Evolutionary conservation across 2,113 vertebrate species (phyloP).

Genomic region (Tupaia chinensis): DNA sequence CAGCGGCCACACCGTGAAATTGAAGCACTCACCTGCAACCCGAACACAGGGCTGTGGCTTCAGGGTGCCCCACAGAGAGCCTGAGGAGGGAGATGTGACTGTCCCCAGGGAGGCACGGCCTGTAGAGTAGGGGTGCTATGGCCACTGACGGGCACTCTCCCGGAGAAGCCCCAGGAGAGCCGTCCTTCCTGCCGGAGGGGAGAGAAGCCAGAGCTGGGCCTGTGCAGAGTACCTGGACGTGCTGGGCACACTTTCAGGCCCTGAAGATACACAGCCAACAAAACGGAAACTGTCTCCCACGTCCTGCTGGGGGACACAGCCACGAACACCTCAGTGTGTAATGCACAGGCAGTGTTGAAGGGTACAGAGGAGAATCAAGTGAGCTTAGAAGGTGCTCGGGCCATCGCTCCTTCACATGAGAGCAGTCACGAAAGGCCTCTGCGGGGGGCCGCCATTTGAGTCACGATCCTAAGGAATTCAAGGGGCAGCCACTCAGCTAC

Average conservation of each 20-base stretch:
- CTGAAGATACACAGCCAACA: background rate
- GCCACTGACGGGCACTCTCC: background rate
- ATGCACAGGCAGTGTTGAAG: background rate
- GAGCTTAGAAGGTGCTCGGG: background rate
- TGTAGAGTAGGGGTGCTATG: background rate
- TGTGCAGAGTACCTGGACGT: background rate
- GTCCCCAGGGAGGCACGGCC: background rate
- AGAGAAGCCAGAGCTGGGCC: background rate
- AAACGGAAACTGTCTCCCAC: background rate
- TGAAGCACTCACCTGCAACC: background rate
- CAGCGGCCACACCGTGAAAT: background rate
- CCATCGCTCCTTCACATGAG: background rate
- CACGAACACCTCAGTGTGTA: background rate
- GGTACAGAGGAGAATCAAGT: background rate
- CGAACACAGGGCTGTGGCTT: background rate
- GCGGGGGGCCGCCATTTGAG: background rate
- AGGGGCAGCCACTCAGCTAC: background rate
- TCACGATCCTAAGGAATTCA: background rate
- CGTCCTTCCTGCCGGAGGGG: background rate
- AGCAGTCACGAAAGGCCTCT: background rate
- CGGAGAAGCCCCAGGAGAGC: background rate
- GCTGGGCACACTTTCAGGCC: background rate
- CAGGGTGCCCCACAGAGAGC: background rate
- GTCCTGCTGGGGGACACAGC: background rate
- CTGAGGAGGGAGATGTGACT: background rate